A percentile compares a stretch with the other conserved stretches of the same genome.
phyloP scores from a whole-genome alignment of 2,797 vertebrate species.

The Monodelphis domestica region DNA sequence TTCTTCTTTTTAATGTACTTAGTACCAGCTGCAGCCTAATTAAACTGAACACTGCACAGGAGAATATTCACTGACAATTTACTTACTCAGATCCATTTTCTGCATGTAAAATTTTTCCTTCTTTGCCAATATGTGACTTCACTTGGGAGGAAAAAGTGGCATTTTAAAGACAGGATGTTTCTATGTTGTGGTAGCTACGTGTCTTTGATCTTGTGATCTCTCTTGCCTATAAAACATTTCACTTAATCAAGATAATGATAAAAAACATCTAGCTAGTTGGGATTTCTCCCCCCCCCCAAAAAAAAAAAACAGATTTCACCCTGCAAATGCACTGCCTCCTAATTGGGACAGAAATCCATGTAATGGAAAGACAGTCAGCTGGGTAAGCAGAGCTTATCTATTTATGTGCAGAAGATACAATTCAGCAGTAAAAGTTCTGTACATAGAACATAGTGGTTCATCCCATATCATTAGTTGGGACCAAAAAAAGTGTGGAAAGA shows the following conservation, averaged over 20 bases:
- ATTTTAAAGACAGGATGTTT: neutral
- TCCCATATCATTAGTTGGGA: neutral
- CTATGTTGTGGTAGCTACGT: neutral
- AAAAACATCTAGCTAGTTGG: neutral
- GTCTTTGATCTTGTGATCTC: neutral
- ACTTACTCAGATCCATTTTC: neutral
- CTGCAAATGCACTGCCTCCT: neutral
- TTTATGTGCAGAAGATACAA: neutral
- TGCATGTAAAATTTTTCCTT: neutral
- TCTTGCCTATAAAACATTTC: neutral
- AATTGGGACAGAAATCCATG: neutral
- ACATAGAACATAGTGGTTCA: neutral
- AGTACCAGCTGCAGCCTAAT: neutral
- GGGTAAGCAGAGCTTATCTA: neutral
- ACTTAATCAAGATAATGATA: neutral
- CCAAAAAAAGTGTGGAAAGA: neutral
- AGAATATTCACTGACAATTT: neutral
- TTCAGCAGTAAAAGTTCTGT: neutral
- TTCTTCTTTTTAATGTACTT: neutral
- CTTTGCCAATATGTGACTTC: neutral
- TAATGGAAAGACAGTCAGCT: neutral
- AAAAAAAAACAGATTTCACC: neutral
- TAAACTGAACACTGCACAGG: neutral
- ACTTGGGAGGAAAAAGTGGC: no score
- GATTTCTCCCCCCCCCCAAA: conserved; percentile 10